Percentiles rank a stretch among this genome's conserved stretches.
Conservation (phyloP, 2,113 vertebrate species). For the Oophaga pumilio region DNA sequence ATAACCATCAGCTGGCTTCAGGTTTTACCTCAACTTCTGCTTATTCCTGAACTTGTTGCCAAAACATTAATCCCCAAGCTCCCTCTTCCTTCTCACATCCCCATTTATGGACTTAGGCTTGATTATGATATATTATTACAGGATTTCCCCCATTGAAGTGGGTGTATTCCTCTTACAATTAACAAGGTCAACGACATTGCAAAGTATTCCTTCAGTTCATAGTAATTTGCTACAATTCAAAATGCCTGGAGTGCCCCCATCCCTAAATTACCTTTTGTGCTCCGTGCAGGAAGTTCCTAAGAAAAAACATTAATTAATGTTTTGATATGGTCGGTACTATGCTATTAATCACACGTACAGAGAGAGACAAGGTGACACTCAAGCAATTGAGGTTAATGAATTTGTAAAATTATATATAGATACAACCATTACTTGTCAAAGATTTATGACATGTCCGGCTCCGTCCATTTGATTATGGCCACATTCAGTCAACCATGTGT, state of each 20-base stretch:
- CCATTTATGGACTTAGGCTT: conserved; percentile 54
- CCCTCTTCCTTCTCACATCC: conserved; percentile 37
- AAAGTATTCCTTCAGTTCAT: background rate
- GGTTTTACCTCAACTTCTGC: conserved; percentile 22
- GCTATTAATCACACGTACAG: background rate
- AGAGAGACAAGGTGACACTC: background rate
- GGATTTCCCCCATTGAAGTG: conserved; percentile 35
- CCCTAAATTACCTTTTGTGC: background rate
- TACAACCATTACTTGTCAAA: background rate
- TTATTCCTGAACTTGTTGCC: conserved; percentile 44
- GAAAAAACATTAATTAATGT: background rate
- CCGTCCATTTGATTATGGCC: background rate
- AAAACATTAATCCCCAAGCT: conserved; percentile 46
- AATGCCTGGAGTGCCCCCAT: background rate
- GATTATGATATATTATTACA: conserved; percentile 56
- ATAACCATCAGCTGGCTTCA: conserved; percentile 40
- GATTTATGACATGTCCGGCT: background rate
- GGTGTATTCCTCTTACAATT: conserved; percentile 24
- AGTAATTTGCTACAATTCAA: background rate
- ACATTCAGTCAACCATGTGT: background rate
- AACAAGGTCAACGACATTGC: background rate
- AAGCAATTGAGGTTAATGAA: background rate
- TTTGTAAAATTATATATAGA: background rate
- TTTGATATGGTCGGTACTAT: background rate
- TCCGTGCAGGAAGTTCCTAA: background rate